These are phyloP conservation scores for Chaetodon trifasciatus DNA, from an alignment of 2,797 vertebrate species.

Conservation along the genomic window DNA sequence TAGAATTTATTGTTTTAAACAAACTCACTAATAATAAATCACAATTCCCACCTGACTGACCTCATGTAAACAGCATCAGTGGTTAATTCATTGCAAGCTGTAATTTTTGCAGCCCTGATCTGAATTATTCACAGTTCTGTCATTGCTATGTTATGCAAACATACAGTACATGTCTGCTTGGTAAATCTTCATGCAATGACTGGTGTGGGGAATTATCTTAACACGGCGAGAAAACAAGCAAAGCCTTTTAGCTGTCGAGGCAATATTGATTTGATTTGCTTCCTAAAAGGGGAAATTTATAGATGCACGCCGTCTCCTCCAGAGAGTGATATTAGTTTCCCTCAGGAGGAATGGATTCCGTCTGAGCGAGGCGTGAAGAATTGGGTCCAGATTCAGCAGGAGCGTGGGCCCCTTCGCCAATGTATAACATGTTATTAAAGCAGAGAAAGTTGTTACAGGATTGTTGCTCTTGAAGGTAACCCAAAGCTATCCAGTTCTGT, in stretches of 20 bases:
- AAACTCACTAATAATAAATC: slow-evolving; percentile 32
- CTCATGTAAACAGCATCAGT: slow-evolving; percentile 49
- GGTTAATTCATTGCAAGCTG: slow-evolving; percentile 53
- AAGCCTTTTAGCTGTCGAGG: slow-evolving; percentile 69
- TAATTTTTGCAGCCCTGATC: slow-evolving; percentile 58
- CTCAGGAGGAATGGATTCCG: slow-evolving; percentile 64
- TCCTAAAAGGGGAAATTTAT: slow-evolving; percentile 78
- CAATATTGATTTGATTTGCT: slow-evolving; percentile 80
- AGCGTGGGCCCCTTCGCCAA: slow-evolving; percentile 52
- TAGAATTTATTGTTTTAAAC: slow-evolving; percentile 34
- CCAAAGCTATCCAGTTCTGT: slow-evolving; percentile 74
- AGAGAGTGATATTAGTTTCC: slow-evolving; percentile 74
- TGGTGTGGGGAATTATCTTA: slow-evolving; percentile 69
- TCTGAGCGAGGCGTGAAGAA: slow-evolving; percentile 74
- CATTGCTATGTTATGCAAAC: slow-evolving; percentile 74
- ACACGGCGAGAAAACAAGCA: slow-evolving; percentile 75
- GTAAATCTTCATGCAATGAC: slow-evolving; percentile 75
- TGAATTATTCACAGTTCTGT: slow-evolving; percentile 71
- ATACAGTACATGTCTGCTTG: slow-evolving; percentile 68
- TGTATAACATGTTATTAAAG: slow-evolving; percentile 76
- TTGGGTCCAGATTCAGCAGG: slow-evolving; percentile 70
- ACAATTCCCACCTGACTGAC: slow-evolving; percentile 36
- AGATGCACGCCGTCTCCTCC: slow-evolving; percentile 65
- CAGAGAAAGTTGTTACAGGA: slow-evolving; percentile 76
- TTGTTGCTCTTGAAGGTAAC: slow-evolving; percentile 78